Base-by-base conservation (phyloP, 1,140 invertebrate genomes). In the Drosophila setifemur region DNA sequence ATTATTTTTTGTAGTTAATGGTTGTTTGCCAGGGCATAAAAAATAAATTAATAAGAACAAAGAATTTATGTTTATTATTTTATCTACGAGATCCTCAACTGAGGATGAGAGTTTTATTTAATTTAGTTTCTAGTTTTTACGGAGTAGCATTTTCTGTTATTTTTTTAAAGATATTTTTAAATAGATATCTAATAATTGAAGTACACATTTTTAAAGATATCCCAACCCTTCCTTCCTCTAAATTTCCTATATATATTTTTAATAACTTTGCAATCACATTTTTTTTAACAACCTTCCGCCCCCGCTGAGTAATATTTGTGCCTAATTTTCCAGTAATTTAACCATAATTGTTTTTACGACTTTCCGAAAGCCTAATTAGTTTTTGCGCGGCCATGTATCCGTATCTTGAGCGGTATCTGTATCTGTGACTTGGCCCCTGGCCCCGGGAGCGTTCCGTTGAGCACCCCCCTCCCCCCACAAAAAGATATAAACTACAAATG, bases 311-410 rank as follows among this genome's bases (percentile, higher is more conserved):
- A 18, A 26, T 63, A 44, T 42, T 60, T 33, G n/a, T 55, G 35
- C 60, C 61, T 55, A 73, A 69, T 76, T 82, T 57, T 43, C 19
- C n/a, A 42, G 39, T 48, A 66, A 75, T 72, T 72, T 57, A 18
- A 28, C 16, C 11, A 72, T 72, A 72, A 82, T 68, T 52, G 53
- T 75, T 49, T 75, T 45, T 43, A 57, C 55, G 37, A 74, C 60
- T 49, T 44, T 60, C 16, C 54, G 28, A 28, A 42, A 85, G 74
- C 78, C 85, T 83, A 83, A 78, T 85, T 71, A 64, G 54, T 63
- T 85, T 77, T 78, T 60, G 26, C 52, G 40, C 53, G 58, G 19
- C 54, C 31, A 53, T 3, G 44, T 44, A 42, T 14, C 16, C 8
- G 33, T 37, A 14, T 33, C 47, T 28, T n/a, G n/a, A n/a, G n/a